A percentile compares a stretch with the other conserved stretches of the same genome.
Evolutionary conservation across 2,797 vertebrate species (phyloP).

Genomic region (Onychomys arenicola): DNA sequence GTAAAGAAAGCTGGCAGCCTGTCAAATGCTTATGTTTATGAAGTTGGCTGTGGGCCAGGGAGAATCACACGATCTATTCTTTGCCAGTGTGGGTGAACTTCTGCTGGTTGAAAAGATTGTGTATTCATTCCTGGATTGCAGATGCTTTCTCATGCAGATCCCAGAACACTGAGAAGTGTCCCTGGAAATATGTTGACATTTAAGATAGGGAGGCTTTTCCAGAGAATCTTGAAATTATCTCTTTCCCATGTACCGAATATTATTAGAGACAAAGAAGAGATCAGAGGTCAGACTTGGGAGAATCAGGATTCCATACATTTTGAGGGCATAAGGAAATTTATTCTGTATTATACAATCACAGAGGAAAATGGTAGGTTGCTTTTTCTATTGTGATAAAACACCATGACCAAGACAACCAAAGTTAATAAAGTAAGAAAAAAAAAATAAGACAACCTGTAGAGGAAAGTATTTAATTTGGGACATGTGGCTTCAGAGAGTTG

Average conservation of each 20-base stretch:
- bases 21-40: background rate
- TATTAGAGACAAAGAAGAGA: background rate
- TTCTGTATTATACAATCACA: background rate
- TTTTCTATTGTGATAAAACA: background rate
- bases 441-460: background rate
- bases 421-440: background rate
- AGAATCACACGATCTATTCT: background rate
- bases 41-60: background rate
- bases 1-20: background rate
- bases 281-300: background rate
- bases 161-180: slow-evolving; percentile 91
- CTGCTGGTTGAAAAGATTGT: background rate
- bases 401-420: background rate
- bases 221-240: slow-evolving; percentile 79
- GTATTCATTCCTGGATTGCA: background rate
- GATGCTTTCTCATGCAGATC: slow-evolving; percentile 91
- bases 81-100: background rate
- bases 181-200: slow-evolving; percentile 96
- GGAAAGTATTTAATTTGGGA: background rate
- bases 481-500: background rate
- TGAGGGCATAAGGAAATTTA: background rate
- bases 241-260: background rate
- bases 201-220: slow-evolving; percentile 93
- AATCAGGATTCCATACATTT: background rate
- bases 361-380: background rate